Conservation (phyloP, 2,113 vertebrate species). For the Cacatua alba region DNA sequence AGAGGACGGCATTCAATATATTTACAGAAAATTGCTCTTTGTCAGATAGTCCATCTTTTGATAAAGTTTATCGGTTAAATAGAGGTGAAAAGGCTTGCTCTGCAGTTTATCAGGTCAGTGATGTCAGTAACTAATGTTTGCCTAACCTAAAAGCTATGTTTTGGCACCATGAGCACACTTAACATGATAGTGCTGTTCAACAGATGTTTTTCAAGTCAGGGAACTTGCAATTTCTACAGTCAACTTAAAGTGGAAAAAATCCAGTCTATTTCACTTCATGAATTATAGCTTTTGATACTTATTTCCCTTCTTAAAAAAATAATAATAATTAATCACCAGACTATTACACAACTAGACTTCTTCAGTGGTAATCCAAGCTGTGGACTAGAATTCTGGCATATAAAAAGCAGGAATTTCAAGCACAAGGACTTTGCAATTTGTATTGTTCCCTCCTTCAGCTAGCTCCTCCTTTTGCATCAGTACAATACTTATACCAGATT, state of each 20-base stretch:
- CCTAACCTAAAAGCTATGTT: conserved; percentile 72
- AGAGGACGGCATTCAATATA: conserved; percentile 50
- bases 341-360: not conserved
- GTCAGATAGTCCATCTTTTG: conserved; percentile 56
- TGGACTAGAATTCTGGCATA: not conserved
- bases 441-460: not conserved
- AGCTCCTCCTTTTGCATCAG: not conserved
- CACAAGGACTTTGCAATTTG: not conserved
- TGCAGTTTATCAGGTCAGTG: conserved; percentile 58
- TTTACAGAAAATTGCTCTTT: conserved; percentile 70
- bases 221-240: conserved; percentile 29
- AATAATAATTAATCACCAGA: not conserved
- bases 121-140: conserved; percentile 68
- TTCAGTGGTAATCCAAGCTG: not conserved
- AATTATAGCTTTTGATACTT: not conserved
- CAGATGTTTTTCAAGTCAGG: conserved; percentile 43
- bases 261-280: not conserved
- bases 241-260: conserved; percentile 51
- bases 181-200: conserved; percentile 33
- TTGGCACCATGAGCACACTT: conserved; percentile 63
- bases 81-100: conserved; percentile 74
- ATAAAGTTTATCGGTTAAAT: conserved; percentile 63
- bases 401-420: not conserved
- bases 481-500: not conserved
- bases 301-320: not conserved